Conservation (phyloP, 53 echinoderm and acorn worm genomes). For the Zoroaster sp. region DNA sequence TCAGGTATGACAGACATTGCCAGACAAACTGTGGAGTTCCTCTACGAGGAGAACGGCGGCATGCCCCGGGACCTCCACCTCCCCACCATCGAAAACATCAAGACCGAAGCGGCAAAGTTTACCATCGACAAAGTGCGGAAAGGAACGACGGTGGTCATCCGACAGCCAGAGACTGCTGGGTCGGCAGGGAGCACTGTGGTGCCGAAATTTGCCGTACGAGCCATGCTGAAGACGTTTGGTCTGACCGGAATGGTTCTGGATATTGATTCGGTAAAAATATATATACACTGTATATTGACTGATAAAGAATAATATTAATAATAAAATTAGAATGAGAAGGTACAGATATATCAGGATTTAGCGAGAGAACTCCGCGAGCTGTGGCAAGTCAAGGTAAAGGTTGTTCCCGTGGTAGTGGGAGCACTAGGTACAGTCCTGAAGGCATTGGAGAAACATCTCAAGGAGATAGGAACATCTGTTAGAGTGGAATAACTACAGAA, state of each 20-base stretch:
- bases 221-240: constrained; percentile 89
- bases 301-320: not conserved
- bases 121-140: constrained; percentile 81
- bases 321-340: not conserved
- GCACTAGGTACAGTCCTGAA: too few relatives aligned
- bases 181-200: constrained; percentile 78
- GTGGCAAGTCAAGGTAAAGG: too few relatives aligned
- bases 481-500: too few relatives aligned
- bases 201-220: constrained; percentile 87
- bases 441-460: too few relatives aligned
- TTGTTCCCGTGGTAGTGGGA: too few relatives aligned
- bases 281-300: not conserved
- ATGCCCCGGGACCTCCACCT: constrained; percentile 90
- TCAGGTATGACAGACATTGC: constrained; percentile 91
- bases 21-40: constrained; percentile 83
- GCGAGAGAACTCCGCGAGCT: too few relatives aligned
- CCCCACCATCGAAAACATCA: constrained; percentile 85
- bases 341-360: too few relatives aligned
- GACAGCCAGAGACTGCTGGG: constrained; percentile 66
- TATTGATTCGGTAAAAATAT: constrained; percentile 72
- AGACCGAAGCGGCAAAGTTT: constrained; percentile 79
- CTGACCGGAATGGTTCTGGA: constrained; percentile 84
- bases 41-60: constrained; percentile 89
- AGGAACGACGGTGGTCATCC: constrained; percentile 78
- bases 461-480: too few relatives aligned